phyloP scores from a whole-genome alignment of 2,797 vertebrate species.

The Clarias platycephalus region DNA sequence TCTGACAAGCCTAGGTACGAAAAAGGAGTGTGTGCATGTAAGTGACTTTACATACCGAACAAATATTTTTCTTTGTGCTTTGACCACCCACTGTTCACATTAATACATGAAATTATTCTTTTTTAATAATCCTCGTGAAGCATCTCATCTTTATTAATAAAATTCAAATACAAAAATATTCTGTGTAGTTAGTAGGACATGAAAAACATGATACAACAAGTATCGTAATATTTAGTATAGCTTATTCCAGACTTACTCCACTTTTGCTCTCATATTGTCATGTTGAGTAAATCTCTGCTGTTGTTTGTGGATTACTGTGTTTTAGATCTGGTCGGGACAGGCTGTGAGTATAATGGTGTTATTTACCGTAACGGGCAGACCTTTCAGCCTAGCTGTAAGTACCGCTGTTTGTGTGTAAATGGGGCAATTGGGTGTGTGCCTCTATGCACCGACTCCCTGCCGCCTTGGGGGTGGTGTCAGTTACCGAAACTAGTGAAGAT shows the following conservation, averaged over 20 bases:
- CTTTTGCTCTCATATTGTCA: neutral
- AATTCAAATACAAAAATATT: neutral
- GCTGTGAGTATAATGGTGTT: constrained; percentile 90
- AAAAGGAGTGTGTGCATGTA: constrained; percentile 99
- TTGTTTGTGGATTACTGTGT: neutral
- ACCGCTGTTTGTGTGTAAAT: constrained; percentile 91
- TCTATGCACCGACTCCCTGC: constrained; percentile 81
- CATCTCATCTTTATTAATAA: neutral
- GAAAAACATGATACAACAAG: neutral
- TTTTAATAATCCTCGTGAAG: neutral
- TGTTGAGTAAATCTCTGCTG: neutral
- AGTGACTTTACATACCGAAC: constrained; percentile 72
- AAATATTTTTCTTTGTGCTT: neutral
- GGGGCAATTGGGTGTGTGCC: constrained; percentile 90
- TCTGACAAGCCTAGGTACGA: constrained; percentile 98
- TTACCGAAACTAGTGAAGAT: constrained; percentile 82
- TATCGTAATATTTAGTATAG: neutral
- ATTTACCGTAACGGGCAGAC: constrained; percentile 90
- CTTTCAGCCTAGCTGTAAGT: constrained; percentile 95
- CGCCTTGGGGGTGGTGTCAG: constrained; percentile 92
- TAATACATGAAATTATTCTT: neutral
- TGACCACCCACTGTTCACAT: neutral
- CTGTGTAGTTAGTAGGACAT: neutral
- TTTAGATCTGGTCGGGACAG: constrained; percentile 87
- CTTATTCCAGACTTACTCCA: neutral